Evolutionary conservation across 2,797 vertebrate genomes (phyloP).

Genomic region (Aldrovandia affinis): DNA sequence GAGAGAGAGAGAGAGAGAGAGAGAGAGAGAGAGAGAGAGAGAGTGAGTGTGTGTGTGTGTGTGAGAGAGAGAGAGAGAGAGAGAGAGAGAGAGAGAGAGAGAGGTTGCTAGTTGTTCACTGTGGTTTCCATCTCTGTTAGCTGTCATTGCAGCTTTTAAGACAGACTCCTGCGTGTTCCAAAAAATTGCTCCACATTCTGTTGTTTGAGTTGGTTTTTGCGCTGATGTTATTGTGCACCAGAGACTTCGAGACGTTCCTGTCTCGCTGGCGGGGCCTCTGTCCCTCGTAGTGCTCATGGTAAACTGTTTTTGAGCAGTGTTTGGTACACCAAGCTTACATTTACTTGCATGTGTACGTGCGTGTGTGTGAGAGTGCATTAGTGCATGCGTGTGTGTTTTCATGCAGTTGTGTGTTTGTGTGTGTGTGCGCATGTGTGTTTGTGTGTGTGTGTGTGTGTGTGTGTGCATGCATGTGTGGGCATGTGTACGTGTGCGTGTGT

Average conservation of each 20-base stretch:
- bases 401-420: neutral
- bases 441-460: neutral
- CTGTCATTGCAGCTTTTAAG: neutral
- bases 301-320: neutral
- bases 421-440: neutral
- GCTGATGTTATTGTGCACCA: neutral
- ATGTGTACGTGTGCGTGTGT: neutral
- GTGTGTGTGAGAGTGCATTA: neutral
- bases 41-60: slow-evolving; percentile 36
- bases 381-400: neutral
- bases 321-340: neutral
- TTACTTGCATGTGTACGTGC: neutral
- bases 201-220: neutral
- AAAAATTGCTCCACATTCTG: neutral
- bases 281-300: neutral
- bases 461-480: neutral
- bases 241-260: slow-evolving; percentile 1
- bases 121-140: neutral
- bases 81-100: neutral
- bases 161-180: neutral
- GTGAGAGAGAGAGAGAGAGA: slow-evolving; percentile 12
- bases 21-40: slow-evolving; percentile 11
- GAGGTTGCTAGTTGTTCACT: neutral
- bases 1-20: neutral
- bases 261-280: neutral